Base-by-base conservation (phyloP, 2,888 invertebrate genomes). In the Drosophila siamana region DNA sequence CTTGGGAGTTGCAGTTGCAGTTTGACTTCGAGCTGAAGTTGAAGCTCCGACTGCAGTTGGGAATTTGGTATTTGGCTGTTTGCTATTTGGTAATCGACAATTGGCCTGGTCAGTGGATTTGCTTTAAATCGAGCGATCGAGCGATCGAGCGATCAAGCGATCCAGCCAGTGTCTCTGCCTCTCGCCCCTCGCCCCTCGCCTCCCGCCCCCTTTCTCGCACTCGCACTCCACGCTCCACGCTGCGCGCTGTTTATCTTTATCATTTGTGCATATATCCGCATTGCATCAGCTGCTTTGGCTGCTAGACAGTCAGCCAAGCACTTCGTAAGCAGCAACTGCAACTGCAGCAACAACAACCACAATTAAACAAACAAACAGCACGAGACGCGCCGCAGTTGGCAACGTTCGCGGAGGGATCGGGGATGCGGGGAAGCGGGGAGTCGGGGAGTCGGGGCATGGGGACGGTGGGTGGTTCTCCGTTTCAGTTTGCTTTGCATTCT, bases 341-440 rank as follows among this genome's bases (percentile, higher is more conserved):
- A 40, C 50, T 62, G 52, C 48, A 65, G 43, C 57, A 68, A 70
- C 63, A 61, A 63, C 68, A 68, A 48, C 60, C 40, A 69, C 81
- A 81, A 82, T 84, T 82, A 85, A 82, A 70, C 62, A 85, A 81
- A 79, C 85, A 77, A 85, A 70, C 71, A 68, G 81, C 78, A 73
- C 76, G 78, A 76, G 71, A 74, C 67, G 67, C 47, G 43, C 24
- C 57, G 60, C 57, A 56, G 43, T 47, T 54, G 62, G 8, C 33
- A 5, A 9, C 19, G 22, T 4, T 3, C 7, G 15, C 5, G 22
- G 30, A 11, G n/a, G n/a, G n/a, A n/a, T n/a, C n/a, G n/a, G n/a
- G n/a, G n/a, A n/a, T n/a, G n/a, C n/a, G n/a, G n/a, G n/a, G n/a
- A n/a, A n/a, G n/a, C n/a, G n/a, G 30, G 40, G 56, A n/a, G 7